phyloP scores from a whole-genome alignment of 2,797 vertebrate species.

The Aldrovandia affinis region DNA sequence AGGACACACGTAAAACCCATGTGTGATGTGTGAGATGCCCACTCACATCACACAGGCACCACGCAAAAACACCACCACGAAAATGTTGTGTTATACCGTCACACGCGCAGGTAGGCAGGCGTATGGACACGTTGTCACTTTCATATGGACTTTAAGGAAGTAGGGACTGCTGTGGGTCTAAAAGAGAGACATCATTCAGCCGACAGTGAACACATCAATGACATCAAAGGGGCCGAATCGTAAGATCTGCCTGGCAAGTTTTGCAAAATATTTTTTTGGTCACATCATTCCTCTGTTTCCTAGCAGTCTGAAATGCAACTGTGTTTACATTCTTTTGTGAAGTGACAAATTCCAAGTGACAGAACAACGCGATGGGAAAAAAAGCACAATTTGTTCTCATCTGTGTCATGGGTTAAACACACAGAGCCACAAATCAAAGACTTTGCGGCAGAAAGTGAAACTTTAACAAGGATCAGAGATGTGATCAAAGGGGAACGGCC shows the following conservation, averaged over 20 bases:
- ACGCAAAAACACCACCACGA: not conserved
- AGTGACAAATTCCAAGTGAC: conserved; percentile 1
- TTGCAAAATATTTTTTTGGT: not conserved
- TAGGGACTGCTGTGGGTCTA: not conserved
- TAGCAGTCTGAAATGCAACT: not conserved
- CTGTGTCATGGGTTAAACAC: not conserved
- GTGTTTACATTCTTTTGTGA: not conserved
- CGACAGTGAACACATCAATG: not conserved
- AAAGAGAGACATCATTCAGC: not conserved
- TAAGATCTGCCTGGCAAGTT: not conserved
- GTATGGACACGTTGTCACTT: not conserved
- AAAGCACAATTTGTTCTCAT: not conserved
- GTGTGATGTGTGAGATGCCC: no score
- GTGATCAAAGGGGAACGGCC: not conserved
- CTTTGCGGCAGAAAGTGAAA: conserved; percentile 4
- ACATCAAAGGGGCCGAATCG: not conserved
- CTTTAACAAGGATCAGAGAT: not conserved
- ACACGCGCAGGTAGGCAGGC: not conserved
- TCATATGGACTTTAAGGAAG: not conserved
- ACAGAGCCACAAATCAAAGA: not conserved
- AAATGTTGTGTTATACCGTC: not conserved
- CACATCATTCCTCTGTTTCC: not conserved
- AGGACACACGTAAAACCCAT: not conserved
- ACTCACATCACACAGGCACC: not conserved
- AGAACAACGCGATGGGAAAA: not conserved